A percentile compares a stretch with the other conserved stretches of the same genome.
Conservation (phyloP, 2,888 invertebrate genomes). For the Baronia brevicornis region DNA sequence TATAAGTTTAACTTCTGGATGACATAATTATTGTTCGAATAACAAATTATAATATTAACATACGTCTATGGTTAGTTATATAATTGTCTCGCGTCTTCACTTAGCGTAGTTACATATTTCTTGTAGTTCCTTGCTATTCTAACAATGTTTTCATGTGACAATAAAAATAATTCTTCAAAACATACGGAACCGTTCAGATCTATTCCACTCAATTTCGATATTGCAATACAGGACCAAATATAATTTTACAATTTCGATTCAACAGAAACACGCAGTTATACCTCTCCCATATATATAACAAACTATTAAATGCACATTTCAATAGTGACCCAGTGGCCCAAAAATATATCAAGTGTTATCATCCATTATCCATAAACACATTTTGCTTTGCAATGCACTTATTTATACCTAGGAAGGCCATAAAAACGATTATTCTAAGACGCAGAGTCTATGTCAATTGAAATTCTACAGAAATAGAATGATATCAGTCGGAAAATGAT, state of each 20-base stretch:
- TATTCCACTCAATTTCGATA: constrained; percentile 22
- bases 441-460: constrained; percentile 31
- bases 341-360: constrained; percentile 32
- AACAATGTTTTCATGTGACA: constrained; percentile 20
- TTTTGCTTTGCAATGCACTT: constrained; percentile 35
- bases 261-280: constrained; percentile 66
- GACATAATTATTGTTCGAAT: constrained; percentile 39
- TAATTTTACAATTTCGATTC: constrained; percentile 38
- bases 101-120: too few species aligned
- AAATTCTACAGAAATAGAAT: constrained; percentile 45
- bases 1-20: constrained; percentile 48
- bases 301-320: constrained; percentile 69
- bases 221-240: constrained; percentile 25
- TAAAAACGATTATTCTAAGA: too few species aligned
- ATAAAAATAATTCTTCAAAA: constrained; percentile 14
- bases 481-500: constrained; percentile 54
- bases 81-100: constrained; percentile 50
- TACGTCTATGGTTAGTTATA: constrained; percentile 43
- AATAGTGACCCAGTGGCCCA: constrained; percentile 47
- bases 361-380: constrained; percentile 28
- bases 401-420: too few species aligned
- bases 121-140: too few species aligned
- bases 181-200: constrained; percentile 30
- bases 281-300: constrained; percentile 67
- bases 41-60: constrained; percentile 37